Base-by-base conservation (phyloP, 2,797 vertebrate species). In the Pseudochromis fuscus region DNA sequence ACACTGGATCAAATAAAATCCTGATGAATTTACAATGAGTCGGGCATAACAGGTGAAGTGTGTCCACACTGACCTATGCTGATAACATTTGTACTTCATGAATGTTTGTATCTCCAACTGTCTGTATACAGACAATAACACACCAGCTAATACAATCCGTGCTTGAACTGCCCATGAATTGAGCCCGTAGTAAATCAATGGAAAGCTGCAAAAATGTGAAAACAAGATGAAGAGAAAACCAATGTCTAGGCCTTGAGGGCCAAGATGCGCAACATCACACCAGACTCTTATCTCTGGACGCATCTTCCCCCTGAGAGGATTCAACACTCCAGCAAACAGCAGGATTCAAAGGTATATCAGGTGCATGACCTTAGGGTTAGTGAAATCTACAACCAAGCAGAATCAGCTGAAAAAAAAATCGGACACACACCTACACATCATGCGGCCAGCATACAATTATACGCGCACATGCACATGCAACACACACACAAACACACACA, bases 271-370 rank as follows among this genome's bases (percentile, higher is more conserved):
- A 90, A 81, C 85, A 93, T 93, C 91, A 89, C 89, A 91, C 87
- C 79, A 80, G 83, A 90, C 92, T 90, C 88, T 92, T 93, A 92
- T 94, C 90, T 93, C 80, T 81, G 87, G 89, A 90, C 76, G 72
- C 70, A 60, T 89, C 84, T 79, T 74, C 79, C 88, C 88, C 90
- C 81, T 70, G 88, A 89, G 91, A 93, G 90, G 86, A 85, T 87
- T 90, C 85, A 87, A 59, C 86, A 92, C 91, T 91, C 75, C 88
- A 89, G 87, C 88, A 92, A 91, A 84, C 90, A 88, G 82, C 80
- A 30, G 75, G 86, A 93, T 91, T 91, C 91, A 91, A 89, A 93
- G 91, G 90, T 92, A 92, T 90, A 92, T 91, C 93, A 94, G 92
- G 93, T 92, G 91, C 92, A 88, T 87, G 91, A 94, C 92, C 91